Conservation (phyloP, 2,113 vertebrate species). For the Gambusia holbrooki region DNA sequence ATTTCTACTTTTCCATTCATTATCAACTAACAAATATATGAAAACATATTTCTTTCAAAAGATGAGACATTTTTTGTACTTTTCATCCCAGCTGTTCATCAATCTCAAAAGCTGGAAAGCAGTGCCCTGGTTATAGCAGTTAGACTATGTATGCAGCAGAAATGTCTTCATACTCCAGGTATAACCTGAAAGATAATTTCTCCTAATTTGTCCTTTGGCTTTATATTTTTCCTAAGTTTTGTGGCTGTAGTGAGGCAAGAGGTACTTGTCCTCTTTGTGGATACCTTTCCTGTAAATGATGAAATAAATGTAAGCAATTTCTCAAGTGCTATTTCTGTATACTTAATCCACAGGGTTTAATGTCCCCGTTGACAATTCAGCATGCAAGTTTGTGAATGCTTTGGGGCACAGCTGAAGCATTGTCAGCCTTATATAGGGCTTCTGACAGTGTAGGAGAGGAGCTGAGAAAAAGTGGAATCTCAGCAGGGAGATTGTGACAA, state of each 20-base stretch:
- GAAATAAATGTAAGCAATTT: conserved; percentile 51
- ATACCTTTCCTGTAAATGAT: conserved; percentile 40
- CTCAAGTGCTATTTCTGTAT: conserved; percentile 45
- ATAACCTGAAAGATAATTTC: not conserved
- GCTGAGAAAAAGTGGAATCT: conserved; percentile 23
- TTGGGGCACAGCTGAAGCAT: conserved; percentile 44
- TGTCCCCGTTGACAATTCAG: conserved; percentile 56
- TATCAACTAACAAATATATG: conserved; percentile 13
- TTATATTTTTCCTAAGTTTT: not conserved
- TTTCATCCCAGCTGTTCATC: conserved; percentile 26
- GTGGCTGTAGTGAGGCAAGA: conserved; percentile 16
- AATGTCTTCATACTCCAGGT: not conserved
- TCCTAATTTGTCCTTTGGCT: not conserved
- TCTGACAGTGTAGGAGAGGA: conserved; percentile 25
- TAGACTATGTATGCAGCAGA: not conserved
- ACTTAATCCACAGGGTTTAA: conserved; percentile 50
- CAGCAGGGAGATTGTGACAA: conserved; percentile 20
- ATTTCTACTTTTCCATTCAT: conserved; percentile 7
- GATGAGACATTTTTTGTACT: not conserved
- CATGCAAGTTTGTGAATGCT: conserved; percentile 61
- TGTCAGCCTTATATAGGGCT: conserved; percentile 34
- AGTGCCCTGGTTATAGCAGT: too few species aligned
- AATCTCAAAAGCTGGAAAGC: conserved; percentile 33
- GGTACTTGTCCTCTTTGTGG: conserved; percentile 18
- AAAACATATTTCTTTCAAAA: conserved; percentile 21